A percentile compares a stretch with the other conserved stretches of the same genome.
Evolutionary conservation across 2,113 vertebrate species (phyloP).

Genomic region (Amphiprion ocellaris): DNA sequence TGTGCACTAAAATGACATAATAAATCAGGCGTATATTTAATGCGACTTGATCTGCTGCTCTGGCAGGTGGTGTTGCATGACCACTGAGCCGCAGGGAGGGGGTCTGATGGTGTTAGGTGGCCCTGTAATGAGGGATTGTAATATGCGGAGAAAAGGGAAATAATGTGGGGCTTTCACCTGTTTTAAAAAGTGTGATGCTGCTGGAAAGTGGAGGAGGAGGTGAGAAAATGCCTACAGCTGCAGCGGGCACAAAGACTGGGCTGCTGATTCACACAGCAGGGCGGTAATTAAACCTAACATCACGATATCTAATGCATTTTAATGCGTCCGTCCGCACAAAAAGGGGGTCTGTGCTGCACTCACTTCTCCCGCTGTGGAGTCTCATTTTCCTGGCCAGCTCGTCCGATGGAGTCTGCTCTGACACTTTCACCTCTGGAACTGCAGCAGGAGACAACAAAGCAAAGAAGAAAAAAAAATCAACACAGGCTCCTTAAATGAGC

Average conservation of each 20-base stretch:
- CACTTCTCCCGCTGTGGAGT: constrained; percentile 88
- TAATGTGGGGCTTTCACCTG: constrained; percentile 66
- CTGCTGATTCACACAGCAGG: constrained; percentile 7
- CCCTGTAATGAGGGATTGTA: constrained; percentile 59
- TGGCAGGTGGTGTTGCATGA: constrained; percentile 58
- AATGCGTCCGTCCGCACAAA: background rate
- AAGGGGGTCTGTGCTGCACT: constrained; percentile 42
- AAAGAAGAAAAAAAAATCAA: background rate
- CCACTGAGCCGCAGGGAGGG: constrained; percentile 49
- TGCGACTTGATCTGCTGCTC: constrained; percentile 63
- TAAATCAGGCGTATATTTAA: constrained; percentile 65
- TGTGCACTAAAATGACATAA: constrained; percentile 62
- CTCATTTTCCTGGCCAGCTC: constrained; percentile 93
- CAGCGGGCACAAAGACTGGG: constrained; percentile 47
- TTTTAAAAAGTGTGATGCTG: constrained; percentile 49
- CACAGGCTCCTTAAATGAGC: background rate
- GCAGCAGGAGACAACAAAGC: constrained; percentile 5
- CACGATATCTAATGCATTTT: background rate
- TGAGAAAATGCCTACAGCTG: constrained; percentile 70
- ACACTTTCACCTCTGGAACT: constrained; percentile 93
- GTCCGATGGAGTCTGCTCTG: constrained; percentile 92
- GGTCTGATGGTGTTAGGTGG: constrained; percentile 66
- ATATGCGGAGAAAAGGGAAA: constrained; percentile 62
- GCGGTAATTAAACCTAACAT: constrained; percentile 50
- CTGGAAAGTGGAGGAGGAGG: constrained; percentile 67